Percentiles rank a stretch among this genome's conserved stretches.
phyloP scores from a whole-genome alignment of 2,888 invertebrate genomes.

The Trilocha varians region DNA sequence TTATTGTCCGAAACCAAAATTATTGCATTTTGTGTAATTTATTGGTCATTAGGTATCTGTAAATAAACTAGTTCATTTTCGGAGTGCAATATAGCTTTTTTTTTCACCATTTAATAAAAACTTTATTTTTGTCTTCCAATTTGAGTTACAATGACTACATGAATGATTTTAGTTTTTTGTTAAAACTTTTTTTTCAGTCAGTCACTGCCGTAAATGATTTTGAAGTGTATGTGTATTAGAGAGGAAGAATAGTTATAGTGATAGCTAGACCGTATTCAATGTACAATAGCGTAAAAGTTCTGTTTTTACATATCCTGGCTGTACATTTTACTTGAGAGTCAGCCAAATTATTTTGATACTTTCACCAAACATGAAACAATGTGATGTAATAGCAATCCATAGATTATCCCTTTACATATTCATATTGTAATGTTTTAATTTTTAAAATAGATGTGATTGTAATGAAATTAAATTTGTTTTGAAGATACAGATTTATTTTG shows the following conservation, averaged over 20 bases:
- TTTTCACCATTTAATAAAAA: constrained; percentile 3
- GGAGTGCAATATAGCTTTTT: constrained; percentile 17
- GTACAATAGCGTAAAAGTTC: background rate
- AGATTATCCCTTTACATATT: too few relatives aligned
- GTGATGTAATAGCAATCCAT: too few relatives aligned
- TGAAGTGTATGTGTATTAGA: background rate
- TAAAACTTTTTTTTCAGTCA: background rate
- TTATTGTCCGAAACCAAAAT: background rate
- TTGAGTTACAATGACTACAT: background rate
- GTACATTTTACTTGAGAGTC: too few relatives aligned
- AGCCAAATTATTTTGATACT: too few relatives aligned
- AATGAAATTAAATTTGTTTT: too few relatives aligned
- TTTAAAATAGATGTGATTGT: too few relatives aligned
- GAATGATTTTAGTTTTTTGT: background rate
- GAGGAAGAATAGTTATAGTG: background rate
- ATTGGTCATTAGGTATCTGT: background rate
- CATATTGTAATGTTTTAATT: too few relatives aligned
- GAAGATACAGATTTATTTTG: too few relatives aligned
- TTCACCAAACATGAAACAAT: too few relatives aligned
- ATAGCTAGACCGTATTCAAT: background rate
- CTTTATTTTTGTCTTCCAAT: constrained; percentile 2
- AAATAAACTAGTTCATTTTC: background rate
- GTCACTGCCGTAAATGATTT: constrained; percentile 4
- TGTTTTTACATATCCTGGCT: too few relatives aligned
- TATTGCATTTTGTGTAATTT: background rate